Evolutionary conservation across 2,888 invertebrate genomes (phyloP), one percentile per base, ranked within the genome.

Genomic region (Orthosia cruda): DNA sequence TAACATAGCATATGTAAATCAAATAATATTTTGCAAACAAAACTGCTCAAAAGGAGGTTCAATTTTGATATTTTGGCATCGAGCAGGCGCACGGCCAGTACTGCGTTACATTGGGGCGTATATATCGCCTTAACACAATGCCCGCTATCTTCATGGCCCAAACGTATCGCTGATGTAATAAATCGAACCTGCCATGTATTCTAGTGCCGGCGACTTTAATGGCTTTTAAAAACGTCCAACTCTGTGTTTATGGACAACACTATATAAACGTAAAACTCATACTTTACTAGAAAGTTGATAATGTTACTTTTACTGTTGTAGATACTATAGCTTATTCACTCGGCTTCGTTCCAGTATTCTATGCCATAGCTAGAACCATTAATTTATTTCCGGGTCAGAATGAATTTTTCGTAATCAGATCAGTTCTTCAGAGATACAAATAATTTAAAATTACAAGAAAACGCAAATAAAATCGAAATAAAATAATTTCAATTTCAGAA

Each of bases 191-290:
- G 79, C 86, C 87, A 83, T 88, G 86, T 87, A 89, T 89, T 86
- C 83, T 80, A 86, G 74, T 82, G 83, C 86, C 88, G 81, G 84
- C 80, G 89, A 88, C 85, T 90, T 94, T 94, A 93, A 94, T 93
- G 82, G 91, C 89, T 90, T 89, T 93, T 92, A 92, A 92, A 92
- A 93, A 92, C 89, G 90, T 91, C 92, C 77, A 81, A 89, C 90
- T 84, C 77, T 89, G 90, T 90, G 88, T 93, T 94, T 91, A 92
- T 90, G 86, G 84, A 52, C 66, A 71, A 75, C 74, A 79, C 70
- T 77, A 71, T 79, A 76, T 87, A 76, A 76, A 83, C 69, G 20
- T 64, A 52, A 72, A 77, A 69, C 75, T 74, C 68, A 71, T 79
- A 79, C 72, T 76, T 81, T 74, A 74, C 63, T 71, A 64, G 74